Base-by-base conservation (phyloP, 2,888 invertebrate genomes). In the Heliconius ismenius region DNA sequence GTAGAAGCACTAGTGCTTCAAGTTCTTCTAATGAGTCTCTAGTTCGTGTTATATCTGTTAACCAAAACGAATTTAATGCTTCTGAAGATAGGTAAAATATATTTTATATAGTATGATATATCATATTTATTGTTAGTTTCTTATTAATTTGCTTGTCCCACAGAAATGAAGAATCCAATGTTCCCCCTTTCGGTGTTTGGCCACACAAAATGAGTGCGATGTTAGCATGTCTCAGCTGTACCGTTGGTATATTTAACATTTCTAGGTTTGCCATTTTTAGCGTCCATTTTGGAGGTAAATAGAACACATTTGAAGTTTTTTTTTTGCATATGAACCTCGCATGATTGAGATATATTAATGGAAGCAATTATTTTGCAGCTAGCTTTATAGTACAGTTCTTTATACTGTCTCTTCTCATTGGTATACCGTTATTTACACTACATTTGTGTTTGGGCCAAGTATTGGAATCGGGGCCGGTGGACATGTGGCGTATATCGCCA, bases 401-500 rank as follows among this genome's bases (percentile, higher is more conserved):
- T 82, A 94, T 98, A 84, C 94, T 98, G 83, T 97, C 98, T 18
- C 89, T 98, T 81, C 90, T 98, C 76, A 95, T 97, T 86, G 98
- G 98, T 77, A 96, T 98, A 86, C 98, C 98, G 10, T 89, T 98
- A 81, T 96, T 98, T 84, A 97, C 98, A 76, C 95, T 98, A 73
- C 97, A 98, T 89, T 95, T 98, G 89, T 97, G 97, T 83, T 93
- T 98, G 83, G 98, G 98, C 3, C 97, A 98, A 89, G 96, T 97
- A 83, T 92, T 98, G 78, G 96, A 96, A 69, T 96, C 97, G 0
- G 98, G 98, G 0, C 97, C 98, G 2, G 96, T 98, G 78, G 98
- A 98, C 84, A 98, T 98, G 98, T 98, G 98, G 98, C 96, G 96
- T 85, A 98, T 98, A 84, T 98, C 98, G 75, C 98, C 98, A 0